These are phyloP conservation scores for Podocnemis expansa DNA, from an alignment of 2,113 vertebrate species.

Conservation along the genomic window DNA sequence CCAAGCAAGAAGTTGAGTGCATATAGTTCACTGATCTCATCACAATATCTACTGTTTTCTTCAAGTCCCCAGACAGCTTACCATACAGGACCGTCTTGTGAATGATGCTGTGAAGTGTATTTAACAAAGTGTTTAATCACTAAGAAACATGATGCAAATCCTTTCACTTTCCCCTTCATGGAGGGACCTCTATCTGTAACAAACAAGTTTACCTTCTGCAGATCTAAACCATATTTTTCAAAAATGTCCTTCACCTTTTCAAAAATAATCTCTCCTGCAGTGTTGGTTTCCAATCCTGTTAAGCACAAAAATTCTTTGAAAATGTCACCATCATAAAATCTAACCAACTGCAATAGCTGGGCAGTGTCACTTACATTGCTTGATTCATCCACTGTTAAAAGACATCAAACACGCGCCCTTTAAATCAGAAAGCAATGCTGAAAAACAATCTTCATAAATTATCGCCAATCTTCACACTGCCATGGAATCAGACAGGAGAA, in stretches of 20 bases:
- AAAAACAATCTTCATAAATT: background rate
- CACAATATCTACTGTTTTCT: no score
- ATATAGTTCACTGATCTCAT: no score
- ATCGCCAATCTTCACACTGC: background rate
- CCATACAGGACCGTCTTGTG: background rate
- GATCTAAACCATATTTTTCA: background rate
- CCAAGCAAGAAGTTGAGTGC: no score
- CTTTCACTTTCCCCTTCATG: background rate
- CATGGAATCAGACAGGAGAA: background rate
- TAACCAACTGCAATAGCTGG: background rate
- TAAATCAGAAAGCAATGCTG: background rate
- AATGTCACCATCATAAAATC: background rate
- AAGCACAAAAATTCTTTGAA: background rate
- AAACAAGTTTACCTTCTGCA: background rate
- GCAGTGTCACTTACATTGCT: background rate
- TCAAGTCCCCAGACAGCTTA: background rate
- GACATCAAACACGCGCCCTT: background rate
- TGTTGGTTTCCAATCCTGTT: background rate
- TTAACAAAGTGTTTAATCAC: background rate
- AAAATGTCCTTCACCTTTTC: background rate
- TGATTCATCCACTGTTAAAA: background rate
- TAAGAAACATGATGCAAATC: background rate
- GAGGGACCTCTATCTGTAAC: background rate
- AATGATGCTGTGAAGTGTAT: background rate
- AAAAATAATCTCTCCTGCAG: background rate